A percentile compares a stretch with the other conserved stretches of the same genome.
Evolutionary conservation across 2,888 invertebrate species (phyloP).

Genomic region (Rutpela maculata): DNA sequence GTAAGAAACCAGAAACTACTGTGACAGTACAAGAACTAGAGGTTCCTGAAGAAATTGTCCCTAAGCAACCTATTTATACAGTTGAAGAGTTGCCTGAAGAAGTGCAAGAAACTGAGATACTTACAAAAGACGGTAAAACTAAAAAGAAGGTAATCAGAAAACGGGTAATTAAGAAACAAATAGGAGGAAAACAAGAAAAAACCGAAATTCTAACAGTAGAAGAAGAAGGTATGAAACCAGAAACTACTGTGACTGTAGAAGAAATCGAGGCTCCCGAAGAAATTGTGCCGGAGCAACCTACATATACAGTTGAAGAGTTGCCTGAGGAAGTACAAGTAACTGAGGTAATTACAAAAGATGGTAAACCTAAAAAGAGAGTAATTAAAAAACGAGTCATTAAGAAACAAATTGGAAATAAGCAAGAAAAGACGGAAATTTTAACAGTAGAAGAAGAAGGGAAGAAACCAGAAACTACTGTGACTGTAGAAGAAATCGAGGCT

Average conservation of each 20-base stretch:
- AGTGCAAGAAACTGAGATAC: constrained; percentile 56
- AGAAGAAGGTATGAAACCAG: constrained; percentile 65
- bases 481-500: constrained; percentile 51
- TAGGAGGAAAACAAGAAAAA: constrained; percentile 68
- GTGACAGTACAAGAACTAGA: constrained; percentile 63
- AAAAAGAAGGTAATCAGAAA: constrained; percentile 63
- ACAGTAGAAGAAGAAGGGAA: constrained; percentile 68
- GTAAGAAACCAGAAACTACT: constrained; percentile 71
- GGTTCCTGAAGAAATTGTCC: constrained; percentile 48
- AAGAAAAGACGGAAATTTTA: constrained; percentile 68
- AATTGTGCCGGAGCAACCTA: constrained; percentile 70
- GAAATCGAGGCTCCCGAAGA: constrained; percentile 62
- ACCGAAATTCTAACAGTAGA: constrained; percentile 73
- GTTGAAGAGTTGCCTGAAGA: constrained; percentile 65
- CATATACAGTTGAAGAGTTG: constrained; percentile 67
- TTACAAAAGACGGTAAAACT: constrained; percentile 56
- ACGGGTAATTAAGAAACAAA: constrained; percentile 72
- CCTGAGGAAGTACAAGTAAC: constrained; percentile 61
- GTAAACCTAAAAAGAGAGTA: constrained; percentile 53
- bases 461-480: constrained; percentile 66
- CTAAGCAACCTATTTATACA: constrained; percentile 48
- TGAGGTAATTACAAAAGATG: constrained; percentile 62
- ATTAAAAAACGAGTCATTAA: constrained; percentile 71
- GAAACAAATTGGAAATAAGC: constrained; percentile 68
- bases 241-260: constrained; percentile 63